Conservation (phyloP, 2,797 vertebrate species). For the Microhierax caerulescens region DNA sequence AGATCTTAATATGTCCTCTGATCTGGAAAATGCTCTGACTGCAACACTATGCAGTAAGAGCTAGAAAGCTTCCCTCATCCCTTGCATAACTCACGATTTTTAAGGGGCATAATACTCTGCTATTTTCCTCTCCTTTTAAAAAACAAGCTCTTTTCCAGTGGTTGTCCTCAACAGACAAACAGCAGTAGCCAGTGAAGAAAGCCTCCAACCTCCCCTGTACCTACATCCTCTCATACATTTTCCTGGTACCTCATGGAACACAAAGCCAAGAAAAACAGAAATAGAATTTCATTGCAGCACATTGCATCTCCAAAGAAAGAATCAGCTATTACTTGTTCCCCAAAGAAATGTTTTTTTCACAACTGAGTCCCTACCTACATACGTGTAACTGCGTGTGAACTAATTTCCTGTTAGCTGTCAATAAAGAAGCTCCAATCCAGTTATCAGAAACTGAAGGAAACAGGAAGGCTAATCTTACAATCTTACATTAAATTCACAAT, state of each 20-base stretch:
- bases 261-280: background rate
- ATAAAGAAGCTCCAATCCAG: background rate
- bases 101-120: background rate
- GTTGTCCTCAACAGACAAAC: background rate
- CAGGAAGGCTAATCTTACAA: background rate
- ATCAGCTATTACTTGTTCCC: background rate
- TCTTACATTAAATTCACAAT: background rate
- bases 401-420: background rate
- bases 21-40: background rate
- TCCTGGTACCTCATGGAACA: background rate
- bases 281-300: background rate
- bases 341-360: background rate
- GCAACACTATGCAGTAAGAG: rapidly evolving
- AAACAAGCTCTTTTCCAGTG: background rate
- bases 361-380: background rate
- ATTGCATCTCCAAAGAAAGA: background rate
- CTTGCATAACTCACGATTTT: background rate
- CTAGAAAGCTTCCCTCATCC: background rate
- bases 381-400: background rate
- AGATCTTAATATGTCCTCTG: background rate
- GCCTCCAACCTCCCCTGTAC: background rate
- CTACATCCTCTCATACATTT: background rate
- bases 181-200: background rate
- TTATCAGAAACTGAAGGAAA: background rate
- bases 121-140: background rate